phyloP scores from a whole-genome alignment of 2,797 vertebrate species.

The Etheostoma nigrum region DNA sequence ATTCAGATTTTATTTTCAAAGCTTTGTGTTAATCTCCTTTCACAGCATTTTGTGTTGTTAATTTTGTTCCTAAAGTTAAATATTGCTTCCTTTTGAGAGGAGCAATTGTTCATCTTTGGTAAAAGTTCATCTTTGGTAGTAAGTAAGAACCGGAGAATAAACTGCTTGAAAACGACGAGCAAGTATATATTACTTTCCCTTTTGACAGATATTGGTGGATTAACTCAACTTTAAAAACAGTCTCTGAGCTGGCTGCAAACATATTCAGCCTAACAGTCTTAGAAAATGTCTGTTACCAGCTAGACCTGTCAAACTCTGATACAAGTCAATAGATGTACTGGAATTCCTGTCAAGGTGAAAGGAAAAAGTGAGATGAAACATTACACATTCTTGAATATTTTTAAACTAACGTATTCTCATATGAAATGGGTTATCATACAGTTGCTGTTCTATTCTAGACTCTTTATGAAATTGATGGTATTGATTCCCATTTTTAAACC shows the following conservation, averaged over 20 bases:
- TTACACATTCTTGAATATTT: neutral
- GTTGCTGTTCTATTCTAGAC: neutral
- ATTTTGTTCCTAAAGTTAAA: conserved; percentile 29
- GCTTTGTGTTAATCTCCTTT: neutral
- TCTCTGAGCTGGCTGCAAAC: conserved; percentile 40
- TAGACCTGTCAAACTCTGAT: conserved; percentile 45
- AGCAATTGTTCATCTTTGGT: conserved; percentile 16
- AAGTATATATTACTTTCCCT: conserved; percentile 49
- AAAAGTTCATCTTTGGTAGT: conserved; percentile 36
- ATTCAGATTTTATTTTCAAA: conserved; percentile 10
- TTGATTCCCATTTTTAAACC: neutral
- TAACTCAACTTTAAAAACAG: conserved; percentile 46
- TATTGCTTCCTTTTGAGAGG: conserved; percentile 7
- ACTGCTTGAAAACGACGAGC: conserved; percentile 29
- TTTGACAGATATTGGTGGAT: conserved; percentile 55
- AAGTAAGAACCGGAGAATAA: conserved; percentile 30
- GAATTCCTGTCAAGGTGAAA: conserved; percentile 36
- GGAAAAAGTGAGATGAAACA: conserved; percentile 14
- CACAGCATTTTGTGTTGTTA: conserved; percentile 7
- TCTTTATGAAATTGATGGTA: neutral
- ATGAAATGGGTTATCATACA: neutral
- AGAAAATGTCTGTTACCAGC: conserved; percentile 25
- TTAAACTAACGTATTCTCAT: neutral
- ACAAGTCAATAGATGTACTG: conserved; percentile 35
- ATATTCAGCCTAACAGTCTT: conserved; percentile 28